Conservation (phyloP, 1,140 invertebrate genomes). For the Hyles vespertilio region DNA sequence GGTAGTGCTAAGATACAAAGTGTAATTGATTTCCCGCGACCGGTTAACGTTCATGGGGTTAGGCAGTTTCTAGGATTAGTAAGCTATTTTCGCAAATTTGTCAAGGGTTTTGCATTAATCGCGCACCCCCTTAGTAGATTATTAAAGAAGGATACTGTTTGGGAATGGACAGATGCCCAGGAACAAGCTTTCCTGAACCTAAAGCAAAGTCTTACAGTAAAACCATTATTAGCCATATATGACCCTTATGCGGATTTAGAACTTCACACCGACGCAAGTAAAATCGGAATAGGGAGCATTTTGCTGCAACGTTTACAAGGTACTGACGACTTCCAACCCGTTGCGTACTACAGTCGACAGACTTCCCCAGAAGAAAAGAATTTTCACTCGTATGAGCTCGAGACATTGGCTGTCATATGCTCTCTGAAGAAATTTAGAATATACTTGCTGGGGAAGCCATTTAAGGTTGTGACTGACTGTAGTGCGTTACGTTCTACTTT, state of each 20-base stretch:
- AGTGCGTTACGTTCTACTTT: conserved; percentile 2
- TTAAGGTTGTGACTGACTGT: conserved; percentile 19
- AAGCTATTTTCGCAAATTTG: conserved; percentile 37
- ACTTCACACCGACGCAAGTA: too few relatives aligned
- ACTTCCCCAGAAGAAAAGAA: conserved; percentile 22
- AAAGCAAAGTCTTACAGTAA: too few relatives aligned
- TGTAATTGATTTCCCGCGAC: conserved; percentile 20
- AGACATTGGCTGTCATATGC: conserved; percentile 35
- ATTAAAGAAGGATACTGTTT: too few relatives aligned
- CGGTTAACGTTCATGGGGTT: conserved; percentile 24
- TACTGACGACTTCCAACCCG: not conserved
- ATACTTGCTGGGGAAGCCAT: conserved; percentile 49
- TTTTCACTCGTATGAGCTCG: conserved; percentile 23
- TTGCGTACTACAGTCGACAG: conserved; percentile 19
- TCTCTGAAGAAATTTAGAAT: conserved; percentile 41
- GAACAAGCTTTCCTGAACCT: too few relatives aligned
- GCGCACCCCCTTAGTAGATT: too few relatives aligned
- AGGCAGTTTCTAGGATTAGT: conserved; percentile 21
- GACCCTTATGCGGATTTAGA: too few relatives aligned
- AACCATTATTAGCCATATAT: too few relatives aligned
- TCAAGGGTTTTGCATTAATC: conserved; percentile 31
- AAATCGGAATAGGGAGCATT: too few relatives aligned
- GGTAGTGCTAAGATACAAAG: too few relatives aligned
- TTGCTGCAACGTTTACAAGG: too few relatives aligned
- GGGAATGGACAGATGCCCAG: too few relatives aligned